These are phyloP conservation scores for Solea senegalensis DNA, from an alignment of 2,113 vertebrate genomes.

Conservation along the genomic window DNA sequence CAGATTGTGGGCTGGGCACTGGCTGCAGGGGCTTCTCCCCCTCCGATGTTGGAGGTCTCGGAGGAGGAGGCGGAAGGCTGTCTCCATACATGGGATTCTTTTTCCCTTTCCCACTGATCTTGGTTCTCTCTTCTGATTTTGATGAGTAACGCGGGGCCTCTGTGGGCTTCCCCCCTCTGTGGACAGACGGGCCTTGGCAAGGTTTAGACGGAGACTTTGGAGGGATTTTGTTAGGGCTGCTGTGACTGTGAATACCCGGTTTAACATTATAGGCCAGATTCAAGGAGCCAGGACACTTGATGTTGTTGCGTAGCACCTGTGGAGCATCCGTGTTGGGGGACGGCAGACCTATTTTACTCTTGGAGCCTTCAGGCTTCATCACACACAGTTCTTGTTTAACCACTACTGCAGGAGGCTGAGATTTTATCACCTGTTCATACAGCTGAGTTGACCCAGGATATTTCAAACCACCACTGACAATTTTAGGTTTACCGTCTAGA, in stretches of 20 bases:
- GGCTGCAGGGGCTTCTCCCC: constrained; percentile 64
- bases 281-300: constrained; percentile 81
- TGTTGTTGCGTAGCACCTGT: constrained; percentile 81
- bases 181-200: constrained; percentile 65
- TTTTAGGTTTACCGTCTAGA: constrained; percentile 70
- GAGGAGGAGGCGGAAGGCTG: constrained; percentile 78
- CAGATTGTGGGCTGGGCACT: constrained; percentile 79
- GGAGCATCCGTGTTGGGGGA: constrained; percentile 78
- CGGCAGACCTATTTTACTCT: constrained; percentile 81
- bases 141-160: constrained; percentile 74
- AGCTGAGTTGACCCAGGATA: constrained; percentile 76
- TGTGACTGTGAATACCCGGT: constrained; percentile 78
- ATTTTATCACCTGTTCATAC: constrained; percentile 75
- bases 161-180: constrained; percentile 63
- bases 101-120: constrained; percentile 78
- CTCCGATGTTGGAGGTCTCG: constrained; percentile 58
- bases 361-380: constrained; percentile 83
- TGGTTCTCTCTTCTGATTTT: constrained; percentile 82
- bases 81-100: constrained; percentile 80
- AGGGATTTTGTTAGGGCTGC: constrained; percentile 89
- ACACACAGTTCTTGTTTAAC: constrained; percentile 80
- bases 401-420: constrained; percentile 77
- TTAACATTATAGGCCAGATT: constrained; percentile 80
- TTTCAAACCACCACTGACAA: constrained; percentile 77
- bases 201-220: constrained; percentile 90